Evolutionary conservation across 2,113 vertebrate genomes (phyloP).

Genomic region (Tinamus guttatus): DNA sequence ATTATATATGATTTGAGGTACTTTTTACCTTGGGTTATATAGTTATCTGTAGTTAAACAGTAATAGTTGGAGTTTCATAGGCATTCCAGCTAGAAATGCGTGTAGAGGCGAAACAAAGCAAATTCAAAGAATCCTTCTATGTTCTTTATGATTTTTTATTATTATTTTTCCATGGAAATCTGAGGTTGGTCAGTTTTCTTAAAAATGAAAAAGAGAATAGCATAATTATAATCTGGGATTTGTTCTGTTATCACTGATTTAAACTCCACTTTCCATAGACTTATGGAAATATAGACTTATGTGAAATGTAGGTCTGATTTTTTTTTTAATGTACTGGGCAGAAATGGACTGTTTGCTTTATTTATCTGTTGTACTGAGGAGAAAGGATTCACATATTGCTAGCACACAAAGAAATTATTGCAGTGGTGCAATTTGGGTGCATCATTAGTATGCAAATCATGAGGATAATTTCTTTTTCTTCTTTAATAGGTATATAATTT

Average conservation of each 20-base stretch:
- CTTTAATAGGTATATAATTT: neutral
- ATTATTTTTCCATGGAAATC: neutral
- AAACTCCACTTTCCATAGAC: neutral
- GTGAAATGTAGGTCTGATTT: neutral
- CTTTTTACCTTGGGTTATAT: neutral
- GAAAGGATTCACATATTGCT: neutral
- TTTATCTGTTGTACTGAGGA: neutral
- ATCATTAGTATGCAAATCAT: neutral
- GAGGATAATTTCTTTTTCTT: neutral
- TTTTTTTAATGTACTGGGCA: neutral
- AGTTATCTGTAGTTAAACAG: neutral
- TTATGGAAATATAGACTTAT: neutral
- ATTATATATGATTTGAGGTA: neutral
- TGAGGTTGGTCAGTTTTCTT: neutral
- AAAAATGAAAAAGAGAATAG: neutral
- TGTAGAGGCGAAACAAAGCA: neutral
- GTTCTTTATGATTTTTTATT: neutral
- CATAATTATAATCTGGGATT: neutral
- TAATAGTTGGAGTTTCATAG: neutral
- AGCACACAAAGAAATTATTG: neutral
- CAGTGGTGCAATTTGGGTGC: neutral
- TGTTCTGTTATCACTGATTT: neutral
- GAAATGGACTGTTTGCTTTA: neutral
- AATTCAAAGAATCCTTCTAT: neutral
- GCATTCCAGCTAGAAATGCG: neutral